Base-by-base conservation (phyloP, 2,888 invertebrate genomes). In the Sinotaia quadrata region DNA sequence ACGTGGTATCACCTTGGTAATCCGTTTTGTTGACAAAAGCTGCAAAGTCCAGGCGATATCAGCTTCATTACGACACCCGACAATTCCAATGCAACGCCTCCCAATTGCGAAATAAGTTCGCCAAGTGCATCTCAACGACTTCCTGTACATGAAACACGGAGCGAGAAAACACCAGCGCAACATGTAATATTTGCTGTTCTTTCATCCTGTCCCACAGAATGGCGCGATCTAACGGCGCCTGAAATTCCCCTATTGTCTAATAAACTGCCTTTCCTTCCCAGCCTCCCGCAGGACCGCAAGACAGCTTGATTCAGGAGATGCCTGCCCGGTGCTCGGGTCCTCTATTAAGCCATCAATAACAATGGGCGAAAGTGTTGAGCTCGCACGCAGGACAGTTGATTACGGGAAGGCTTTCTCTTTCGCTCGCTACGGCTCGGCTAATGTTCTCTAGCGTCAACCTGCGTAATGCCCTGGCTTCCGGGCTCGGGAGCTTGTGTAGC, bases 251-350 rank as follows among this genome's bases (percentile, higher is more conserved):
- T 52, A 62, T 62, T 62, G 62, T 62, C 62, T 62, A 62, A 62
- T 62, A 51, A 62, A 62, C 33, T 12, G 24, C 33, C 37, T 49
- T 49, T 51, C 34, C 62, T 49, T 21, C 51, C 24, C 27, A 10
- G 47, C 47, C 27, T 27, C 47, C 61, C 51, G 63, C 24, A 15
- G 34, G 41, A 44, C 47, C 33, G 24, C 37, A 62, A 21, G 12
- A 18, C 36, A 51, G 58, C 68, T 62, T 68, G 62, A 54, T 62
- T 62, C 57, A 68, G 58, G 62, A 62, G 62, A 62, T 44, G 49
- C 37, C 57, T 62, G 68, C 57, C 60, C 31, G 54, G 5, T 8
- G 21, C n/a, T 18, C 54, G 27, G 21, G 10, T 24, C 27, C 31
- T 54, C 27, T 54, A 54, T 54, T 24, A 54, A 24, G 54, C 54